Conservation (phyloP, 2,888 invertebrate species). For the Pteria penguin region DNA sequence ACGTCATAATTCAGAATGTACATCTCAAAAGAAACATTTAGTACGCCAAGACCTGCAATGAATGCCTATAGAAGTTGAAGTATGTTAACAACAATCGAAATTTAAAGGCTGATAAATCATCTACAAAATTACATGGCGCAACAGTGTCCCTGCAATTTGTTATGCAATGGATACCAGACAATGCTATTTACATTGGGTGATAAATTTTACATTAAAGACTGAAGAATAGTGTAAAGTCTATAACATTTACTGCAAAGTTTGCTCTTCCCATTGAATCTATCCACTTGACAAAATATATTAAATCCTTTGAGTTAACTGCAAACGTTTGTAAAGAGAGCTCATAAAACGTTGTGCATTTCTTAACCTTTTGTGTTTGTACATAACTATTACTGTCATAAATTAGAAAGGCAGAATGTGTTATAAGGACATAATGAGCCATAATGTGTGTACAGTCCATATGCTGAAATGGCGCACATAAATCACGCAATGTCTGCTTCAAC, state of each 20-base stretch:
- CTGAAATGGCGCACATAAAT: too few species aligned
- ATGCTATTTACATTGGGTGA: not conserved
- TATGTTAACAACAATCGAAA: too few species aligned
- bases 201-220: not conserved
- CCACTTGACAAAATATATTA: not conserved
- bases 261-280: not conserved
- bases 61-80: too few species aligned
- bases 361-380: not conserved
- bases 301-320: not conserved
- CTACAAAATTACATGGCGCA: too few species aligned
- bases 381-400: not conserved
- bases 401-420: not conserved
- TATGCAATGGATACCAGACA: too few species aligned
- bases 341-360: not conserved
- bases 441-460: not conserved
- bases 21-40: too few species aligned
- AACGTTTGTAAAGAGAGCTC: not conserved
- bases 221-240: not conserved
- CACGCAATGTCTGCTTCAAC: too few species aligned
- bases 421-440: not conserved
- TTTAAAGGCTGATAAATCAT: too few species aligned
- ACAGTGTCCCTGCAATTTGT: too few species aligned
- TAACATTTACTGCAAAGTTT: not conserved
- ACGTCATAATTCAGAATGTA: too few species aligned
- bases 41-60: too few species aligned